Evolutionary conservation across 2,113 vertebrate species (phyloP).

Genomic region (Catagonus wagneri): DNA sequence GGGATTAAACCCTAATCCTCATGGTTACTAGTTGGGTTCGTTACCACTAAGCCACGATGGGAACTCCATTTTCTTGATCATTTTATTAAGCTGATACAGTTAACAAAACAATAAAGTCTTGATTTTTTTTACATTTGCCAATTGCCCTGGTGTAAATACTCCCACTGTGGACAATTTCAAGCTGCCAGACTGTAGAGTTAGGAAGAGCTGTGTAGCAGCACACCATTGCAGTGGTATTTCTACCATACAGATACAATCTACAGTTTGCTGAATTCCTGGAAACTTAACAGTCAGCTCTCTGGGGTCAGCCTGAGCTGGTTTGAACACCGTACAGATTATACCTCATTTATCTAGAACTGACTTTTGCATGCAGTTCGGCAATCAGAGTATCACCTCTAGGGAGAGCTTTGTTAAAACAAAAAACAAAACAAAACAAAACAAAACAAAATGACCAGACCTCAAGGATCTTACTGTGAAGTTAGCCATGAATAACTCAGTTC

Average conservation of each 20-base stretch:
- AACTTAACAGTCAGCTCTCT: background rate
- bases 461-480: background rate
- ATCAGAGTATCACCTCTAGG: background rate
- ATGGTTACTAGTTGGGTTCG: too few relatives aligned
- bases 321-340: background rate
- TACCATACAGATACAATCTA: background rate
- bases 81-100: background rate
- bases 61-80: background rate
- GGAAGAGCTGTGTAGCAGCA: background rate
- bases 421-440: background rate
- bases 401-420: constrained; percentile 18
- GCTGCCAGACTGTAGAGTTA: background rate
- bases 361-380: background rate
- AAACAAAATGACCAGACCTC: background rate
- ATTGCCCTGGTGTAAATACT: background rate
- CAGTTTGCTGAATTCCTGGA: background rate
- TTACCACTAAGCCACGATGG: too few relatives aligned
- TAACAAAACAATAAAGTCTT: background rate
- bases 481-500: background rate
- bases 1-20: too few relatives aligned
- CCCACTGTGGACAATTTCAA: background rate
- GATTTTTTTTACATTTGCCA: background rate
- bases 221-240: background rate
- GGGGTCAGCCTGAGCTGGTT: background rate
- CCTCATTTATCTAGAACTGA: background rate